Evolutionary conservation across 2,113 vertebrate species (phyloP), one percentile per base, ranked within the genome.

Genomic region (Grallaria varia): DNA sequence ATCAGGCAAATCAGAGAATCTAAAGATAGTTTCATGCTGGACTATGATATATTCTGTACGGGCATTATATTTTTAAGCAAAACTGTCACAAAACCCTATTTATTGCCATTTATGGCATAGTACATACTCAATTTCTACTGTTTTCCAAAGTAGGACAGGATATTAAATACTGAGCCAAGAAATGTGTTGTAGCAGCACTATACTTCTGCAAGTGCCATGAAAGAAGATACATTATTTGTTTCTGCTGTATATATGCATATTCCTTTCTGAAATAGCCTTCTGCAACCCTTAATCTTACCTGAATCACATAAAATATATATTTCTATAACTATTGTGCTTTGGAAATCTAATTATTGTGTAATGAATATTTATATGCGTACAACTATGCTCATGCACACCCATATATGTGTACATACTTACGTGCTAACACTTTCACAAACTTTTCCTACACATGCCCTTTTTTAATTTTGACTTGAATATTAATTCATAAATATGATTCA

Each of bases 371-470:
- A 9, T 63, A 20, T 17, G 2, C 25, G 18, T 42, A 42, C 5
- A 47, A 8, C 23, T 25, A 37, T 6, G 13, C n/a, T 6, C 28
- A 42, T 7, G 12, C 4, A 52, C 8, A 15, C 5, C 68, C 3
- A 28, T 4, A 14, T 1, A 1, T 9, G 1, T n/a, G 10, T 21
- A 21, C 5, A 27, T 8, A 21, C 3, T 31, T 14, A 24, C 0
- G 0, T 30, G 17, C 1, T 44, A 33, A 13, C 11, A 33, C 5
- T 39, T 64, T 53, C 45, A 14, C 11, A 81, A 80, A 40, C 3
- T 10, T 77, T 37, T 69, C n/a, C 33, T 50, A n/a, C 6, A 13
- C 0, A 0, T 35, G 19, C 5, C 37, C 40, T 68, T 37, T 47
- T 59, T 58, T 27, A 81, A 79, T 44, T 45, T 17, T 68, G 35